Evolutionary conservation across 2,113 vertebrate genomes (phyloP).

Genomic region (Neogobius melanostomus): DNA sequence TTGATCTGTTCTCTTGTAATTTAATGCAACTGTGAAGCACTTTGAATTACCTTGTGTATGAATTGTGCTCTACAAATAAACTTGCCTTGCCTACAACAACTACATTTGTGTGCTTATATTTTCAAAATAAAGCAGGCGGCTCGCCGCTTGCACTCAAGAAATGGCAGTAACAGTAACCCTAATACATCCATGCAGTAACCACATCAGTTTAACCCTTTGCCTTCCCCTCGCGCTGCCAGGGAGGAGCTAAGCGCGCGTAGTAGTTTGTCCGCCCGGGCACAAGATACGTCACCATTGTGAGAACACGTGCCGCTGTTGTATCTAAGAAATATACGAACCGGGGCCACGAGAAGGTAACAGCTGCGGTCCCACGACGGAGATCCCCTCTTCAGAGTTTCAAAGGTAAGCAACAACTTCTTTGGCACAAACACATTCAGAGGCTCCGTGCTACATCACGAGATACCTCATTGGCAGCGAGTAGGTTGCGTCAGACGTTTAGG

Average conservation of each 20-base stretch:
- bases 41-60: no score
- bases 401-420: not conserved
- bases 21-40: no score
- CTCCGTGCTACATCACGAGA: not conserved
- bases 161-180: constrained; percentile 54
- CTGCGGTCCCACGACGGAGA: not conserved
- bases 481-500: not conserved
- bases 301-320: not conserved
- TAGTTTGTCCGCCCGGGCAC: not conserved
- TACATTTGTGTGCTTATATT: no score
- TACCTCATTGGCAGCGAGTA: not conserved
- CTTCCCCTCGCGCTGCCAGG: not conserved
- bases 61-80: no score
- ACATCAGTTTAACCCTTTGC: constrained; percentile 28
- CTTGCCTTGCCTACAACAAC: no score
- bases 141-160: constrained; percentile 1
- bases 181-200: no score
- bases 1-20: no score
- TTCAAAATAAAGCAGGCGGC: no score
- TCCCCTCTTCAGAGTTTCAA: not conserved
- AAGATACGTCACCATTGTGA: not conserved
- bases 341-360: not conserved
- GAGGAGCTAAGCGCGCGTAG: not conserved
- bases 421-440: not conserved
- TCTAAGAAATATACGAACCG: not conserved